Percentiles rank a stretch among this genome's conserved stretches.
Evolutionary conservation across 2,888 invertebrate genomes (phyloP).

Genomic region (Endotricha flammealis): DNA sequence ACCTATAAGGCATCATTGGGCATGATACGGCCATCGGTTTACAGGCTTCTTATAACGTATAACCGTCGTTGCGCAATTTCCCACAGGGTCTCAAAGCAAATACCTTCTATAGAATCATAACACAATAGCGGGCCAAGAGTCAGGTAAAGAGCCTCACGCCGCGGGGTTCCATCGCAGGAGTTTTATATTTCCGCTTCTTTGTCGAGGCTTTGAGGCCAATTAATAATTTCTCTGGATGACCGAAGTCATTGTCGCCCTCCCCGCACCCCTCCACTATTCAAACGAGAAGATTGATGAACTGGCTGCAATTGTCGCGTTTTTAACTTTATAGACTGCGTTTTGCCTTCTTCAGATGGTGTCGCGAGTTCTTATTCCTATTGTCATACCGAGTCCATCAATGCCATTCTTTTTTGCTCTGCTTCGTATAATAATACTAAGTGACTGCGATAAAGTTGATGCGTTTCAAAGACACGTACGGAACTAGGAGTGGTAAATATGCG

Average conservation of each 20-base stretch:
- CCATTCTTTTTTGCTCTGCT: constrained; percentile 17
- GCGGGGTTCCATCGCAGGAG: constrained; percentile 68
- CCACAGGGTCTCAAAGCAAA: constrained; percentile 69
- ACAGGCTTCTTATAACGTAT: constrained; percentile 42
- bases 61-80: constrained; percentile 72
- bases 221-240: constrained; percentile 77
- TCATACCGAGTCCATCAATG: constrained; percentile 22
- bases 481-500: constrained; percentile 9
- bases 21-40: constrained; percentile 51
- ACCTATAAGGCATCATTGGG: constrained; percentile 30
- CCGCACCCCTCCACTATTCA: constrained; percentile 52
- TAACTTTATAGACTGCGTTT: constrained; percentile 68
- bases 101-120: constrained; percentile 63
- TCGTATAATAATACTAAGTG: neutral
- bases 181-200: constrained; percentile 79
- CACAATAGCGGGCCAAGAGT: constrained; percentile 75
- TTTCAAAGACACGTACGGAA: constrained; percentile 2
- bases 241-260: constrained; percentile 66
- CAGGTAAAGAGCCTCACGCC: constrained; percentile 71
- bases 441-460: constrained; percentile 8
- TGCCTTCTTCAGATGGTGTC: constrained; percentile 47
- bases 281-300: constrained; percentile 73
- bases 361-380: constrained; percentile 25
- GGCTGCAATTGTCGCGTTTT: constrained; percentile 66
- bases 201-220: constrained; percentile 64